Base-by-base conservation (phyloP, 2,797 vertebrate genomes). In the Hipposideros larvatus region DNA sequence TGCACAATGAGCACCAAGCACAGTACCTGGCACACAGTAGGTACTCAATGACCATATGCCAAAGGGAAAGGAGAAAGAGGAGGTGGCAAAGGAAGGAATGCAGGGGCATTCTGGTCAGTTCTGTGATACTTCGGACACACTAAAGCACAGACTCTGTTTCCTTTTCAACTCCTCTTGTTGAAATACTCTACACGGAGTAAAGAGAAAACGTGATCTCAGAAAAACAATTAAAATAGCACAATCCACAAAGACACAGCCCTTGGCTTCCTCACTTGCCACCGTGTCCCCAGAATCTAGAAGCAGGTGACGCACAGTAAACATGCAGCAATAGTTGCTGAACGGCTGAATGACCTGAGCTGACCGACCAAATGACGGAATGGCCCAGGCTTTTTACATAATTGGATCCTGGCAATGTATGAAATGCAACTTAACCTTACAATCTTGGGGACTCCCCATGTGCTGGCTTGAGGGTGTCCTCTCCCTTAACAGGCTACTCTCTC, bases 381-480 rank as follows among this genome's bases (percentile, higher is more conserved):
- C 16, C 2, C 8, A 1, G 41, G 37, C 26, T 26, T 26, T 9
- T 0, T 19, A 0, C 0, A 37, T 0, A 8, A 4, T 7, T 7
- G 3, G 43, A 22, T 14, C 51, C 31, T 2, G 7, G 68, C 0
- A 1, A 31, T 4, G 3, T 1, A 11, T 0, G 10, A 37, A 26
- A 18, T 0, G 11, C 0, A 18, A 48, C 41, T 7, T n/a, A 11
- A 53, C n/a, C 1, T 1, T 11, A 18, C 34, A 34, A 21, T 41
- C 85, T 21, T 1, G 0, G 63, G 57, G 63, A 7, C 7, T 28
- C 79, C 3, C 59, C 1, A 0, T 0, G 3, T 41, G 16, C 4
- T n/a, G 15, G 28, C 51, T 1, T 7, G 48, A 31, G 55, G 70
- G 37, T 1, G 0, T 11, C 48, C 37, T 28, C 22, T 59, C 41